Evolutionary conservation across 2,797 vertebrate genomes (phyloP), one percentile per base, ranked within the genome.

Genomic region (Psittacula echo): DNA sequence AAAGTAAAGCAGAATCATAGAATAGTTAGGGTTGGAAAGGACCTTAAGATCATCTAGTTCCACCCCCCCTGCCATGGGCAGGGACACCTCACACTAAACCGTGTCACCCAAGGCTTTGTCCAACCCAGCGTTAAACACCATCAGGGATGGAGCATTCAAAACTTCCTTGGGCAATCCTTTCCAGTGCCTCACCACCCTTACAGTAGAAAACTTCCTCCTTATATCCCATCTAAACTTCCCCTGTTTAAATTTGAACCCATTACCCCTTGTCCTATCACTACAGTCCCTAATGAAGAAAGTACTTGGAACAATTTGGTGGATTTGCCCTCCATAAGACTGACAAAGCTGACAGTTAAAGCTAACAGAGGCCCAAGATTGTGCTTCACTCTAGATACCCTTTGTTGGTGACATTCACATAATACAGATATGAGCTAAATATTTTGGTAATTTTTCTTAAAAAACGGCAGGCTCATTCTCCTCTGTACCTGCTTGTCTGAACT

Each of bases 401-500:
- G 48, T 82, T 72, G 60, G n/a, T 75, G 79, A 71, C 21, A 44
- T 19, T 93, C 12, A 60, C 41, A 72, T 53, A 68, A 45, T 68
- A 15, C 73, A 93, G 58, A 72, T 71, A 61, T 17, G 29, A 85
- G 85, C 21, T 67, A 76, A 37, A 14, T 53, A 41, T 87, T 51
- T 73, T 41, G 7, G 42, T 75, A 30, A 65, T 45, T 79, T 94
- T 79, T 71, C 32, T 77, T 88, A 72, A 60, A 37, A 81, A 87
- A 87, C 91, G 15, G 24, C 70, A 72, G 56, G 7, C 42, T 71
- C 17, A 68, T 67, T 91, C 64, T 95, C 50, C 26, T 82, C 47
- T 87, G 47, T 94, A 88, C 45, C 45, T 60, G 26, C 30, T 77
- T 89, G 70, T 93, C 60, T 88, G 90, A 95, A 86, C 44, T 86